A percentile compares a stretch with the other conserved stretches of the same genome.
phyloP scores from a whole-genome alignment of 2,888 invertebrate species.

The Campopleginae sp. region DNA sequence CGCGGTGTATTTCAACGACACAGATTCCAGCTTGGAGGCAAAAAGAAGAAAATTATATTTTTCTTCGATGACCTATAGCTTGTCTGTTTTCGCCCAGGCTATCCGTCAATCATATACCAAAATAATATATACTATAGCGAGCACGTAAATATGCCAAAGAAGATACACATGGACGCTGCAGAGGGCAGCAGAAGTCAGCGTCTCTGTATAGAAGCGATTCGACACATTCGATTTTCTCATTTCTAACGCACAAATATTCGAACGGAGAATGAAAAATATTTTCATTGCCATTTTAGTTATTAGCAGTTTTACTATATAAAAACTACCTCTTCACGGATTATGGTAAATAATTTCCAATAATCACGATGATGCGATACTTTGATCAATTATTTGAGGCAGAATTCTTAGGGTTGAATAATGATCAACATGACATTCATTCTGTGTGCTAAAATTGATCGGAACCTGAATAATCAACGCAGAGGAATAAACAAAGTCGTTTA shows the following conservation, averaged over 20 bases:
- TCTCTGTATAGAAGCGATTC: not conserved
- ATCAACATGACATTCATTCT: too few species aligned
- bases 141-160: not conserved
- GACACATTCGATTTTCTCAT: not conserved
- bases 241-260: not conserved
- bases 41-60: not conserved
- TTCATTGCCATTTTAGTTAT: not conserved
- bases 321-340: too few species aligned
- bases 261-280: not conserved
- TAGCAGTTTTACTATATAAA: not conserved
- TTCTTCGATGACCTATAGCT: not conserved
- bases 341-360: too few species aligned
- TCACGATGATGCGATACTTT: too few species aligned
- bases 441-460: too few species aligned
- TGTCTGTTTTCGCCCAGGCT: not conserved
- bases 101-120: not conserved
- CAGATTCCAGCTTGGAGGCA: not conserved
- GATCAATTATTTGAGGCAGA: too few species aligned
- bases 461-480: too few species aligned
- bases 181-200: constrained; percentile 16
- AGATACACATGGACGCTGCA: not conserved
- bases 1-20: not conserved
- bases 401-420: too few species aligned
- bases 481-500: too few species aligned
- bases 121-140: not conserved